Base-by-base conservation (phyloP, 1,140 invertebrate genomes). In the Eriocheir sinensis region DNA sequence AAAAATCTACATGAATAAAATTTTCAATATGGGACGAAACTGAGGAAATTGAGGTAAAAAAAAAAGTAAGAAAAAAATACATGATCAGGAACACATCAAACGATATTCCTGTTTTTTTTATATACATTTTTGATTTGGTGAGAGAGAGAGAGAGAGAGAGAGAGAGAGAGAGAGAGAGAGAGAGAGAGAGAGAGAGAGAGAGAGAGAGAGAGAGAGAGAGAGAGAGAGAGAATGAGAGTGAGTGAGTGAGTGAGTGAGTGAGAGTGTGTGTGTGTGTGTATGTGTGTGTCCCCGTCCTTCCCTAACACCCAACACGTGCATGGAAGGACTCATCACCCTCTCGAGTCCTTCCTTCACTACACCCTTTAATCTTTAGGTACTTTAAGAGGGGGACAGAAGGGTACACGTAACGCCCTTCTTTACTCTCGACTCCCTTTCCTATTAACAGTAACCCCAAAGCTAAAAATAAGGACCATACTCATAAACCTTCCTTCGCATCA, bases 341-440 rank as follows among this genome's bases (percentile, higher is more conserved):
- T 15, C 44, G 15, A 15, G 15, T 15, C 44, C 44, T 48, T 72
- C 27, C n/a, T n/a, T n/a, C 60, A 1, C 60, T 72, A n/a, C 21
- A 8, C 60, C 60, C 60, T 72, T 72, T 72, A 72, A 72, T 72
- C 60, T 72, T n/a, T 53, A 53, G 60, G 60, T n/a, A 72, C 60
- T 72, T 72, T 72, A 8, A 72, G n/a, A 72, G n/a, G 60, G 60
- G 60, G 60, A 8, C 4, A 72, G n/a, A 72, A 72, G 60, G 60
- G 21, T n/a, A n/a, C n/a, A n/a, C n/a, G n/a, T n/a, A n/a, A n/a
- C n/a, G n/a, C n/a, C n/a, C n/a, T n/a, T n/a, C n/a, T n/a, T n/a
- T n/a, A n/a, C n/a, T n/a, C n/a, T n/a, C n/a, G n/a, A n/a, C n/a
- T n/a, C n/a, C n/a, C n/a, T n/a, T n/a, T n/a, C n/a, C n/a, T n/a